phyloP scores from a whole-genome alignment of 2,888 invertebrate genomes.

The Drosophila testacea region DNA sequence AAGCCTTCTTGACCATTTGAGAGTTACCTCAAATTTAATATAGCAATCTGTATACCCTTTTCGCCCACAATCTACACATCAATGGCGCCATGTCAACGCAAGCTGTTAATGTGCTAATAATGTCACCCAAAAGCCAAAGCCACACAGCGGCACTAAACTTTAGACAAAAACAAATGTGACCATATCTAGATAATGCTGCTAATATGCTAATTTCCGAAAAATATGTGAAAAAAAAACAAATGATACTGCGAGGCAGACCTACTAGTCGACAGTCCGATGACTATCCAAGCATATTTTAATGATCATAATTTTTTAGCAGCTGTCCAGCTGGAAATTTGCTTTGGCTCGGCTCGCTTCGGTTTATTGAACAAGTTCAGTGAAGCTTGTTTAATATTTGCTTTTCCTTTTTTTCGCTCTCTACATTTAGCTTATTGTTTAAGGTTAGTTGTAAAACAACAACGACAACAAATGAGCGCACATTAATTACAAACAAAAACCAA shows the following conservation, averaged over 20 bases:
- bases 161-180: slow-evolving; percentile 54
- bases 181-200: slow-evolving; percentile 62
- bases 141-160: slow-evolving; percentile 50
- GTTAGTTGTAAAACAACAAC: slow-evolving; percentile 53
- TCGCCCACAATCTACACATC: neutral
- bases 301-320: slow-evolving; percentile 42
- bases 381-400: slow-evolving; percentile 42
- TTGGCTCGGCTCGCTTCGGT: slow-evolving; percentile 37
- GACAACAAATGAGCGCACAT: slow-evolving; percentile 66
- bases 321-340: slow-evolving; percentile 28
- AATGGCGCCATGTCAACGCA: slow-evolving; percentile 51
- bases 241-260: slow-evolving; percentile 13
- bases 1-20: neutral
- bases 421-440: slow-evolving; percentile 43
- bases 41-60: neutral
- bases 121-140: slow-evolving; percentile 47
- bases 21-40: neutral
- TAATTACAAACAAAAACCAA: slow-evolving; percentile 59
- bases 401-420: slow-evolving; percentile 10
- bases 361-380: slow-evolving; percentile 60
- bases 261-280: slow-evolving; percentile 47
- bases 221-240: neutral
- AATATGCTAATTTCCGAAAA: slow-evolving; percentile 53
- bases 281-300: slow-evolving; percentile 68
- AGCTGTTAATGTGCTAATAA: slow-evolving; percentile 68